phyloP scores from a whole-genome alignment of 2,113 vertebrate species.

The Tupaia chinensis region DNA sequence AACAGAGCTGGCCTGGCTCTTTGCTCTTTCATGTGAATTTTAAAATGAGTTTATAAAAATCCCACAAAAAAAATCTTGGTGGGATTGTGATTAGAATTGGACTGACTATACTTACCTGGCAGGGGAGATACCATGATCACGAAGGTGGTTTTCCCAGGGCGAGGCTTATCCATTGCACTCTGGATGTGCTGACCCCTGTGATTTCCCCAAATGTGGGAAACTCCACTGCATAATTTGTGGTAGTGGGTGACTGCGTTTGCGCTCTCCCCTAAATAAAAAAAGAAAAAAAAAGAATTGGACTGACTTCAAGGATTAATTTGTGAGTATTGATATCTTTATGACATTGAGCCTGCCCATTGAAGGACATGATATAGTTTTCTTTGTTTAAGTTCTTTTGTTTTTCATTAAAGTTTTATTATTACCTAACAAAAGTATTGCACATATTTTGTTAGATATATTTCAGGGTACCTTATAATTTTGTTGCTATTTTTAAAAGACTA shows the following conservation, averaged over 20 bases:
- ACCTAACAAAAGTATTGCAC: neutral
- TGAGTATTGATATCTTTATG: neutral
- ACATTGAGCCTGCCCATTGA: neutral
- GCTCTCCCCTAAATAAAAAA: neutral
- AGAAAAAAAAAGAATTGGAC: neutral
- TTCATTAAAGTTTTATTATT: neutral
- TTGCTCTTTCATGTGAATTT: constrained; percentile 19
- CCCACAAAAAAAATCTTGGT: neutral
- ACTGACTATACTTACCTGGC: neutral
- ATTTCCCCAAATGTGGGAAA: too few relatives aligned
- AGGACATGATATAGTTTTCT: neutral
- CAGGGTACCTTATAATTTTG: constrained; percentile 26
- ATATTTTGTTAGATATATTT: constrained; percentile 14
- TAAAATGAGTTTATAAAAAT: constrained; percentile 42
- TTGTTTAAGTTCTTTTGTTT: constrained; percentile 23
- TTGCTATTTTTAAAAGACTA: neutral
- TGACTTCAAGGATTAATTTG: neutral
- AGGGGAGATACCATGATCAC: too few relatives aligned
- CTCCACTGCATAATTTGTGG: too few relatives aligned
- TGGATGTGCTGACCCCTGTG: too few relatives aligned
- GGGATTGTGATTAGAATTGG: neutral
- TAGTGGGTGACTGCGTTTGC: too few relatives aligned
- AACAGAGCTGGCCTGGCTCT: neutral
- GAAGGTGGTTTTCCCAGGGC: too few relatives aligned
- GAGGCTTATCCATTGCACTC: too few relatives aligned